A percentile compares a stretch with the other conserved stretches of the same genome.
Conservation (phyloP, 2,888 invertebrate species). For the Sarcophaga caerulescens region DNA sequence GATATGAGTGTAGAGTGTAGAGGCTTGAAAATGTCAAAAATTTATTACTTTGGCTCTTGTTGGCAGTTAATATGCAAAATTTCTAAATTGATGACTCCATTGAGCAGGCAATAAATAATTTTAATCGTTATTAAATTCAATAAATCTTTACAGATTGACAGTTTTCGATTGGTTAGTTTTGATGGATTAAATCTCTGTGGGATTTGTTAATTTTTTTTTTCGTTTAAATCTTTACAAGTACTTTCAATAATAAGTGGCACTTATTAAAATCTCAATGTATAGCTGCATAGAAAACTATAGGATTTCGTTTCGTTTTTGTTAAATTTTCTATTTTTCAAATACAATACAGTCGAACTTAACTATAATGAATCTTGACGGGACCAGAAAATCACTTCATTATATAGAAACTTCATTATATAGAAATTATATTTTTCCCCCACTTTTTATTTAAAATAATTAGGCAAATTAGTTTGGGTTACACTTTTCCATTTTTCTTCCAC, state of each 20-base stretch:
- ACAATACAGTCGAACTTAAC: background rate
- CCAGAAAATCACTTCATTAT: background rate
- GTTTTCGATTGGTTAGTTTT: background rate
- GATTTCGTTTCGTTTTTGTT: no score
- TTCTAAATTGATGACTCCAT: background rate
- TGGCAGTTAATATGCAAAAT: background rate
- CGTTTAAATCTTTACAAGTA: no score
- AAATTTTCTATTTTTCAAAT: no score
- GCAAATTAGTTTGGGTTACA: no score
- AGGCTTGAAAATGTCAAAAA: slow-evolving; percentile 26
- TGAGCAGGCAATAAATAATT: background rate
- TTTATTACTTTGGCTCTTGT: slow-evolving; percentile 4
- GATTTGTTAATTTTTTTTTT: background rate
- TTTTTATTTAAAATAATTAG: no score
- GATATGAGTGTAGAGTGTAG: background rate
- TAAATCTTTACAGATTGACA: background rate
- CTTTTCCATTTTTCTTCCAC: no score
- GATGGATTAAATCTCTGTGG: background rate
- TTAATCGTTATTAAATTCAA: background rate
- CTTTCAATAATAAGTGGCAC: no score
- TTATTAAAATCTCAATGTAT: no score
- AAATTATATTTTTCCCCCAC: no score
- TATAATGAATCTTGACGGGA: background rate
- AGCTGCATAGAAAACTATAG: no score
- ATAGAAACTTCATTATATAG: background rate